Conservation (phyloP, 2,888 invertebrate species). For the Lycophotia porphyrea region DNA sequence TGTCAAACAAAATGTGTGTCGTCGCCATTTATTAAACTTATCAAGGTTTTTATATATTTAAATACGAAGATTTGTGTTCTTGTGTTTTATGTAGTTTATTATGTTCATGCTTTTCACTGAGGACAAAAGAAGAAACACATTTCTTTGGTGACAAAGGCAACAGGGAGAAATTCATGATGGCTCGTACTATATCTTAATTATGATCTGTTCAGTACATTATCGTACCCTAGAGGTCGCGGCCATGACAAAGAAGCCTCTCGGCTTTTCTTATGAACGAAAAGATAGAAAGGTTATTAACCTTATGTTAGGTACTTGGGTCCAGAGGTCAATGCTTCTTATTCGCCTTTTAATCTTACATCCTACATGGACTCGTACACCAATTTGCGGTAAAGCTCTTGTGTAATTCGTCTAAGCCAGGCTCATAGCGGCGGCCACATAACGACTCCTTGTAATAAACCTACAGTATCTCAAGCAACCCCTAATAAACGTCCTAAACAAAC, state of each 20-base stretch:
- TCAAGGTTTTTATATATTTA: constrained; percentile 38
- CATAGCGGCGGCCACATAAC: constrained; percentile 30
- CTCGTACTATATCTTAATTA: constrained; percentile 43
- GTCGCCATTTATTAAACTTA: constrained; percentile 29
- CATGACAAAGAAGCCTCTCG: constrained; percentile 25
- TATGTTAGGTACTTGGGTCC: constrained; percentile 15
- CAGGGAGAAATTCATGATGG: constrained; percentile 17
- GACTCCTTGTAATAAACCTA: constrained; percentile 32
- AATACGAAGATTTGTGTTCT: constrained; percentile 14
- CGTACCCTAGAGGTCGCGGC: constrained; percentile 1
- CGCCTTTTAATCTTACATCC: constrained; percentile 31
- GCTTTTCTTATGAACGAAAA: constrained; percentile 15
- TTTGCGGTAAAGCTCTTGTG: constrained; percentile 26
- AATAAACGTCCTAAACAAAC: constrained; percentile 47
- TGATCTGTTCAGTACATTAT: constrained; percentile 43
- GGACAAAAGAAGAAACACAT: constrained; percentile 18
- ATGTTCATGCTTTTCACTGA: constrained; percentile 19
- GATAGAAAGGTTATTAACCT: constrained; percentile 49
- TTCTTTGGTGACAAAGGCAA: constrained; percentile 15
- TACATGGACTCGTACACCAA: constrained; percentile 29
- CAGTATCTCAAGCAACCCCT: constrained; percentile 22
- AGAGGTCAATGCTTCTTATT: constrained; percentile 43
- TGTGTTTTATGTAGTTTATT: constrained; percentile 16
- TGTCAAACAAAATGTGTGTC: constrained; percentile 35
- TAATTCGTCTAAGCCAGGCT: constrained; percentile 40